phyloP scores from a whole-genome alignment of 2,797 vertebrate genomes.

The Tadarida brasiliensis region DNA sequence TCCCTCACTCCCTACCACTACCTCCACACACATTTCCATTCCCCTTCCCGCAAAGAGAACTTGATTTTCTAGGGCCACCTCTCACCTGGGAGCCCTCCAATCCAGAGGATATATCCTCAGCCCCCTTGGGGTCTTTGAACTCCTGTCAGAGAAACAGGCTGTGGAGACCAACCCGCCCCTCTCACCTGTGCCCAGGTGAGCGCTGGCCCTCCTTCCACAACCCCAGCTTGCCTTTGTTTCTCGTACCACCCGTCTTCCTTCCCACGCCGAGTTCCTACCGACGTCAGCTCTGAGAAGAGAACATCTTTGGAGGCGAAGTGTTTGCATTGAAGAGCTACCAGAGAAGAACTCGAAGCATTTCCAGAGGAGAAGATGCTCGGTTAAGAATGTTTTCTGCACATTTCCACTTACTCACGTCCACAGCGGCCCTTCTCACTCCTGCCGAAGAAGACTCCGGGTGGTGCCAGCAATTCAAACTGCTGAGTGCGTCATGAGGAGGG shows the following conservation, averaged over 20 bases:
- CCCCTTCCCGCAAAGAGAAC: background rate
- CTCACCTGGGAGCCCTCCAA: background rate
- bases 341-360: background rate
- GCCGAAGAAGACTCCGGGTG: background rate
- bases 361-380: background rate
- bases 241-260: accelerated
- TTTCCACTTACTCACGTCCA: background rate
- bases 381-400: background rate
- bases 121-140: background rate
- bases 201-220: too few species aligned
- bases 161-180: too few species aligned
- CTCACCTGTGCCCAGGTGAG: background rate
- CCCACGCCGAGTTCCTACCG: background rate
- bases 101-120: background rate
- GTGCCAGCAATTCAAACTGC: background rate
- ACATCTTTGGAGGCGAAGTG: background rate
- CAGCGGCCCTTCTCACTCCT: background rate
- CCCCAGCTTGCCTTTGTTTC: background rate
- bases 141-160: background rate
- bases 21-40: background rate
- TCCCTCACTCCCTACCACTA: background rate
- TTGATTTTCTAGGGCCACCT: background rate
- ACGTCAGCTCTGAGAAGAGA: background rate
- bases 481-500: background rate
- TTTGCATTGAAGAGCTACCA: background rate